Evolutionary conservation across 1,140 invertebrate species (phyloP), one percentile per base, ranked within the genome.

Genomic region (Drosophila lacertosa): DNA sequence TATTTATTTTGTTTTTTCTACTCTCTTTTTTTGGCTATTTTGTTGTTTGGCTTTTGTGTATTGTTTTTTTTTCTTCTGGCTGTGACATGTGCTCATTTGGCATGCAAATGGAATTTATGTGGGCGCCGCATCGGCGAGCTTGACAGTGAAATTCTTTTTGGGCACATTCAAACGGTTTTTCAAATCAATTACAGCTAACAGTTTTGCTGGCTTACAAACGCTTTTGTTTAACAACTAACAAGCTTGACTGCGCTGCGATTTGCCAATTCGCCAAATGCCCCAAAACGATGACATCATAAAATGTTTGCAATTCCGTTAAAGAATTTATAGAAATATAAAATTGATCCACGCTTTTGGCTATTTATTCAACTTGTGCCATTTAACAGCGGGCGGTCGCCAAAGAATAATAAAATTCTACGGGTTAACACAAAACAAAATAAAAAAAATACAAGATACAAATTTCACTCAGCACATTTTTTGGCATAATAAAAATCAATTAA

Each of bases 401-500:
- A 47, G 54, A 39, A 57, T 18, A 57, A 58, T 35, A 54, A 35
- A 48, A 48, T n/a, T n/a, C n/a, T n/a, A n/a, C n/a, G n/a, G n/a
- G n/a, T n/a, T n/a, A n/a, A n/a, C n/a, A 22, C 32, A 32, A 26
- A 16, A 47, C 24, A 45, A 15, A 7, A 6, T 11, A 48, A 29
- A 45, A 42, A 51, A 15, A 39, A 22, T n/a, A 63, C 10, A 10
- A 29, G 42, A n/a, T 6, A 29, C 6, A 26, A 70, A 70, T 70
- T 71, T 71, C 47, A 47, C 47, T 58, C 51, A 24, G 3, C 40
- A 39, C 54, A 47, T 37, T 58, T 63, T 67, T 71, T 66, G 24
- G 24, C 55, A 71, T 58, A 81, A 88, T 86, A 63, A 81, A 86
- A 81, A 86, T 88, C 81, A 81, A 86, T 86, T 86, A 86, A 86